Evolutionary conservation across 2,888 invertebrate genomes (phyloP).

Genomic region (Choreutis nemorana): DNA sequence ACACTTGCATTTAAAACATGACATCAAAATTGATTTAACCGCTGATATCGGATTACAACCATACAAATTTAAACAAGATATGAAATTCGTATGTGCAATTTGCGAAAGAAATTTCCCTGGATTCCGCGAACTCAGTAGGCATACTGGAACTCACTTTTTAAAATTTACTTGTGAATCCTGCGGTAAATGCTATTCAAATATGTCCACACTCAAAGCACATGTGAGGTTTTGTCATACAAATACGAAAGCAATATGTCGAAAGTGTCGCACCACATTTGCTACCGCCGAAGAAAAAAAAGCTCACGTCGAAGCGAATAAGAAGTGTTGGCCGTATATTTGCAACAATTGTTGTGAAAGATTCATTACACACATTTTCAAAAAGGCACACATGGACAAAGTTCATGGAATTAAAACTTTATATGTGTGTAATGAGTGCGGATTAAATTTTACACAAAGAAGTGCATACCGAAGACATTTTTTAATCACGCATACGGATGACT

Average conservation of each 20-base stretch:
- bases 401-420: conserved; percentile 34
- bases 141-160: conserved; percentile 43
- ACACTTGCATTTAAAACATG: conserved; percentile 33
- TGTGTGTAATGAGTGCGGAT: conserved; percentile 34
- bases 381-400: conserved; percentile 24
- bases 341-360: conserved; percentile 40
- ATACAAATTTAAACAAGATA: conserved; percentile 30
- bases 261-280: conserved; percentile 38
- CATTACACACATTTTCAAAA: conserved; percentile 23
- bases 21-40: conserved; percentile 23
- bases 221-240: conserved; percentile 33
- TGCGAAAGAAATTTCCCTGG: conserved; percentile 33
- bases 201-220: conserved; percentile 36
- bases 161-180: conserved; percentile 49
- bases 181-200: conserved; percentile 44
- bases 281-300: conserved; percentile 31
- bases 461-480: conserved; percentile 29
- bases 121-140: conserved; percentile 39
- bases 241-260: conserved; percentile 35
- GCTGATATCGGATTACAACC: conserved; percentile 32
- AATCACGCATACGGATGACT: conserved; percentile 28
- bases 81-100: conserved; percentile 32
- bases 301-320: conserved; percentile 28
- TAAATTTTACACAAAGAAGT: conserved; percentile 23
- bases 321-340: conserved; percentile 44